Evolutionary conservation across 1,140 invertebrate species (phyloP).

Genomic region (Brachionus paranguensis): DNA sequence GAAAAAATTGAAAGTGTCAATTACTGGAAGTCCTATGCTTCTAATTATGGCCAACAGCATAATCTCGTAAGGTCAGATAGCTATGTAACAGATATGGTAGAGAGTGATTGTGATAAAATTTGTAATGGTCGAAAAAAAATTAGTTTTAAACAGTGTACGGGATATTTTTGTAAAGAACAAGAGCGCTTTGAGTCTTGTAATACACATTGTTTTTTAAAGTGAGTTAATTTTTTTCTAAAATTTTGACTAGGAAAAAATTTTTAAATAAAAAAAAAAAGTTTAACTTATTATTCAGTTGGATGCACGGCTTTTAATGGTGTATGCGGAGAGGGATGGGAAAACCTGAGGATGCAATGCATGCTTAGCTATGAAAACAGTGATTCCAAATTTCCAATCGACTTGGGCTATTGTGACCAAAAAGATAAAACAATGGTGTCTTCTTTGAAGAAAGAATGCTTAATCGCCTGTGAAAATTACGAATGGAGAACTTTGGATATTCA

Average conservation of each 20-base stretch:
- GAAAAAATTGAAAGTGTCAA: not conserved
- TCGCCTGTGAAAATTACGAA: constrained; percentile 2
- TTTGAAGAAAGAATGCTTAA: not conserved
- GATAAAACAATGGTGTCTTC: not conserved
- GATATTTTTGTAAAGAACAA: not conserved
- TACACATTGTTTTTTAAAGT: constrained; percentile 2
- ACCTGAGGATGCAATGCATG: not conserved
- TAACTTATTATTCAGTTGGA: not conserved
- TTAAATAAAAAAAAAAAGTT: not conserved
- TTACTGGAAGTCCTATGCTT: not conserved
- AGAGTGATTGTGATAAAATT: constrained; percentile 12
- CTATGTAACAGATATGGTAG: not conserved
- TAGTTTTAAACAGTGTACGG: not conserved
- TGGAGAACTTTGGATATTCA: constrained; percentile 10
- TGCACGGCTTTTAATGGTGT: not conserved
- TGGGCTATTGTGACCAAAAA: constrained; percentile 8
- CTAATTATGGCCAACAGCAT: not conserved
- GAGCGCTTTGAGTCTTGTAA: not conserved
- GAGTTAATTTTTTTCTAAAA: not conserved
- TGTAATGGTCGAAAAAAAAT: not conserved
- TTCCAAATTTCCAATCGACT: not conserved
- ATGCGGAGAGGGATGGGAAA: not conserved
- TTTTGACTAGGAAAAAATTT: not conserved
- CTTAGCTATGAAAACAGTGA: not conserved
- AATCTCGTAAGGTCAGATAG: not conserved